Base-by-base conservation (phyloP, 30 jellyfish, hydroid and myxozoan species). In the Chrysaora quinquecirrha region DNA sequence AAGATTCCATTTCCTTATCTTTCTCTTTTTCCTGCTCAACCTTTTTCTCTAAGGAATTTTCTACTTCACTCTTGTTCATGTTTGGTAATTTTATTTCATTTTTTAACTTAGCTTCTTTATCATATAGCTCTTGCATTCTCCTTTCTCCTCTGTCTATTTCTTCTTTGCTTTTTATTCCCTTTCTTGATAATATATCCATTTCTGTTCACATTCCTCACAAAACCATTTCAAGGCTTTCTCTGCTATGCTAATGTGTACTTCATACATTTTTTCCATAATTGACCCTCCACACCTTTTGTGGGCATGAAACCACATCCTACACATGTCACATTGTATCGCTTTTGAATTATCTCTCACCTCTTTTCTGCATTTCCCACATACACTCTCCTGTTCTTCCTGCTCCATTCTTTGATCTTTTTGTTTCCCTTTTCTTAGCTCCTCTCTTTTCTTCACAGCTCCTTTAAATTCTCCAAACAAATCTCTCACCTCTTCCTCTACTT, bases 41-140 rank as follows among this genome's bases (percentile, higher is more conserved):
- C 0, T 0, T 0, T 34, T 27, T 70, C 34, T 70, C 1, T 1
- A 2, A 0, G 0, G 0, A 2, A 0, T 0, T 1, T 0, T 11
- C 0, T 35, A 0, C 0, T 35, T 31, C 0, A 0, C 33, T 30
- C 1, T 0, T n/a, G 0, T 33, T 7, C 0, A 20, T 0, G 23
- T 1, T 0, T n/a, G 0, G 0, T 70, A 3, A 0, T 0, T 30
- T 19, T 0, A 27, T 0, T 0, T 70, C 61, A 25, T 68, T 69
- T 1, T 11, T 69, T 69, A 25, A 11, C 28, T 21, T 50, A 47
- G 34, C 74, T 43, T 69, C 47, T 69, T 25, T 25, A 2, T 69
- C 47, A 25, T 68, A 47, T 69, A 27, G n/a, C 6, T 69, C n/a
- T 69, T 34, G 70, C 32, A 3, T 68, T 69, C 7, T 9, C 74